Conservation (phyloP, 2,888 invertebrate genomes). For the Diplolepis rosae region DNA sequence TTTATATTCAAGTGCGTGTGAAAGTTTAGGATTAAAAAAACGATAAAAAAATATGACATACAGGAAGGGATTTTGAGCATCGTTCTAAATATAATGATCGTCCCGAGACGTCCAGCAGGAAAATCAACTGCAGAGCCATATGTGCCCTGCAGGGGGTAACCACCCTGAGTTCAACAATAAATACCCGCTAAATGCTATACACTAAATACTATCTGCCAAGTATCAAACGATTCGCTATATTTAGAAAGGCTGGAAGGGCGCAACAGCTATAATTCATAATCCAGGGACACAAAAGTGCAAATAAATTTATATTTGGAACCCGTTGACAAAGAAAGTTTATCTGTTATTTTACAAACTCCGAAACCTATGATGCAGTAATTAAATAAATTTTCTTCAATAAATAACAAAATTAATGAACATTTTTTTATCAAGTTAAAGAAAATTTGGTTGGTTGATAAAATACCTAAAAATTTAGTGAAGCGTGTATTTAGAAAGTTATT, state of each 20-base stretch:
- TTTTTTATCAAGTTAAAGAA: too few species aligned
- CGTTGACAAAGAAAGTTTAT: not conserved
- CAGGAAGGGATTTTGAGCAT: conserved; percentile 48
- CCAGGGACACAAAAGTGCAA: not conserved
- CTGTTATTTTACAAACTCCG: too few species aligned
- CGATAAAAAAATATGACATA: conserved; percentile 58
- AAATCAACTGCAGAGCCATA: conserved; percentile 64
- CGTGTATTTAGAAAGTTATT: too few species aligned
- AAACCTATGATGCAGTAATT: too few species aligned
- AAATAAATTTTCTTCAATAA: too few species aligned
- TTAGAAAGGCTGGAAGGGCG: conserved; percentile 5
- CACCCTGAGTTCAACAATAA: conserved; percentile 56
- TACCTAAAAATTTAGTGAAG: too few species aligned
- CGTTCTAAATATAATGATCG: conserved; percentile 60
- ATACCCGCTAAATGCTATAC: conserved; percentile 60
- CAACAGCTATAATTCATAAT: conserved; percentile 7
- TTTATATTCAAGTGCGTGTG: not conserved
- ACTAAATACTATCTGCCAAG: conserved; percentile 12
- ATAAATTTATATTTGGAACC: not conserved
- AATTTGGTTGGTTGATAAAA: too few species aligned
- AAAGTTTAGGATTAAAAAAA: conserved; percentile 28
- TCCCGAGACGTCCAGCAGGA: conserved; percentile 54
- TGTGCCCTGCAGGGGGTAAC: conserved; percentile 66
- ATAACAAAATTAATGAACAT: too few species aligned
- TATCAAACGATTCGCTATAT: conserved; percentile 23